These are phyloP conservation scores for Amitus sp. DNA, from an alignment of 2,888 invertebrate genomes.

Conservation along the genomic window DNA sequence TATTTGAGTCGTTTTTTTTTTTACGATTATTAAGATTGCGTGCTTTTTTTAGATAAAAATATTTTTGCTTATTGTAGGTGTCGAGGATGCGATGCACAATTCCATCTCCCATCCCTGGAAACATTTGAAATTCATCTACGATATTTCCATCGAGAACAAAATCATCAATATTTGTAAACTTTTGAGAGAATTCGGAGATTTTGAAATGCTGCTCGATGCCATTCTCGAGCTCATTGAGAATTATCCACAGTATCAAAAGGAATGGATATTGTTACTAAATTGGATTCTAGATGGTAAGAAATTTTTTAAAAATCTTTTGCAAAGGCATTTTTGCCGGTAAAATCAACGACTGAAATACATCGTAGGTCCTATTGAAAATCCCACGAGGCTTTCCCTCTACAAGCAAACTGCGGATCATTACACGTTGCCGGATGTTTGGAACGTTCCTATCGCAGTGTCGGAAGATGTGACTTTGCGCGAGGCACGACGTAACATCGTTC, in stretches of 20 bases:
- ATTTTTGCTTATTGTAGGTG: constrained; percentile 51
- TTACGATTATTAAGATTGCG: too few species aligned
- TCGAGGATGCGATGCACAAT: constrained; percentile 59
- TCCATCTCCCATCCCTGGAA: constrained; percentile 71
- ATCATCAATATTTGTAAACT: constrained; percentile 69
- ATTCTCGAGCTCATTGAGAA: constrained; percentile 71
- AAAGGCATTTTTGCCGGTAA: too few species aligned
- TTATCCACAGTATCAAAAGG: constrained; percentile 69
- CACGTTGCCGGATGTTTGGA: constrained; percentile 53
- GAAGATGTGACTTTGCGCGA: constrained; percentile 49
- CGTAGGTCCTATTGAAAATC: constrained; percentile 43
- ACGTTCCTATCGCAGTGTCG: constrained; percentile 49
- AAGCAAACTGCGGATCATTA: constrained; percentile 56
- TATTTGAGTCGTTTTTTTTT: too few species aligned
- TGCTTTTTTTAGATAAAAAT: too few species aligned
- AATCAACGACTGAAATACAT: too few species aligned
- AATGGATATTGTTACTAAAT: constrained; percentile 73
- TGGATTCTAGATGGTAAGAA: constrained; percentile 67
- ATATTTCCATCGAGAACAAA: constrained; percentile 64
- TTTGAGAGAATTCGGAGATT: constrained; percentile 69
- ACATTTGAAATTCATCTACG: constrained; percentile 71
- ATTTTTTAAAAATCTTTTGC: too few species aligned
- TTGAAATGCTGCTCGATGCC: constrained; percentile 71
- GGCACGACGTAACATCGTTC: constrained; percentile 75
- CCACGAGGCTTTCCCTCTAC: constrained; percentile 41